Percentiles rank a stretch among this genome's conserved stretches.
Evolutionary conservation across 30 jellyfish, hydroid and myxozoan species (phyloP).

Genomic region (Turritopsis rubra): DNA sequence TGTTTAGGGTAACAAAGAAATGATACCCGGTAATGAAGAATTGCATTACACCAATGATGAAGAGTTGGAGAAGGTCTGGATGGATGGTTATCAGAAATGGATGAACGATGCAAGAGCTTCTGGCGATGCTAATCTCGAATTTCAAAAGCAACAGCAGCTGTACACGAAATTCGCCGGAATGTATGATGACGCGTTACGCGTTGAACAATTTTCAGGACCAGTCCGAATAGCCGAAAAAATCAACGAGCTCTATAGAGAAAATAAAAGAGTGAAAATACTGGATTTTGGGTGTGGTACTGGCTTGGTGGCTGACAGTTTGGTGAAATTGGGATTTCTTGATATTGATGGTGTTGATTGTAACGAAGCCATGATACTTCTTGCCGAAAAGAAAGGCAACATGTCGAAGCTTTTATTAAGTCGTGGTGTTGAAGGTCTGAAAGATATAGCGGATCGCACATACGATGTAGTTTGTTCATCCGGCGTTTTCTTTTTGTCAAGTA

Average conservation of each 20-base stretch:
- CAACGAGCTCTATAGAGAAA: neutral
- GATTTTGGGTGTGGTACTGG: slow-evolving; percentile 51
- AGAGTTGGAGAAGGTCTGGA: slow-evolving; percentile 29
- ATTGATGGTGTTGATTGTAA: slow-evolving; percentile 35
- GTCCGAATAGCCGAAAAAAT: slow-evolving; percentile 23
- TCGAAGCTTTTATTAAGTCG: slow-evolving; percentile 8
- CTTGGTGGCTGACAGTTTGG: slow-evolving; percentile 23
- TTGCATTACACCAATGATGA: neutral
- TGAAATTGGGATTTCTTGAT: slow-evolving; percentile 6
- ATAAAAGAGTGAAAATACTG: slow-evolving; percentile 14
- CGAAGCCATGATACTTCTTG: slow-evolving; percentile 16
- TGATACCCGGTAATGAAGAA: neutral
- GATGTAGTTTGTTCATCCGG: slow-evolving; percentile 36
- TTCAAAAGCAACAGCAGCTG: slow-evolving; percentile 19
- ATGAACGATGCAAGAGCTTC: slow-evolving; percentile 21
- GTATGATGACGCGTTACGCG: slow-evolving; percentile 23
- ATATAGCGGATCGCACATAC: neutral
- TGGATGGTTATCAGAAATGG: slow-evolving; percentile 26
- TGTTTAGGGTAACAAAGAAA: neutral
- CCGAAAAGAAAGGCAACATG: slow-evolving; percentile 21
- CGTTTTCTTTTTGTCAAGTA: slow-evolving; percentile 20
- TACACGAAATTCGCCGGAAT: slow-evolving; percentile 18
- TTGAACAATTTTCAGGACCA: slow-evolving; percentile 32
- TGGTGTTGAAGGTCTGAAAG: slow-evolving; percentile 15
- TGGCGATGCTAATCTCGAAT: neutral